These are phyloP conservation scores for Myathropa florea DNA, from an alignment of 2,888 invertebrate species.

Conservation along the genomic window DNA sequence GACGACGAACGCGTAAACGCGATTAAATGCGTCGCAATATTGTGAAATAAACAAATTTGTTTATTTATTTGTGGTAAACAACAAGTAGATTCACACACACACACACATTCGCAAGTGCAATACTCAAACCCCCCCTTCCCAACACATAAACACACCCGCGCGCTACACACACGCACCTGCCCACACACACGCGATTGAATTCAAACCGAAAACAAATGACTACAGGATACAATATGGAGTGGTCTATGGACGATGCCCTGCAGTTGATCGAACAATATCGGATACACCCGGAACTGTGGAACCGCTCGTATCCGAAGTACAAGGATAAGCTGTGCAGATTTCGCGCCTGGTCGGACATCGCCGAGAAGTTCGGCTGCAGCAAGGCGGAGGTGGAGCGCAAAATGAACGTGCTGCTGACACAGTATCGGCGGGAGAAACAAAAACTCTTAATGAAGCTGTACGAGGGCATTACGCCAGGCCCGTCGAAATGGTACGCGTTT, in stretches of 20 bases:
- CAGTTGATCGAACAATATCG: conserved; percentile 80
- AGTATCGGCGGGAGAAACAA: conserved; percentile 79
- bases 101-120: not conserved
- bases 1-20: conserved; percentile 57
- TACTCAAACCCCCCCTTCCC: not conserved
- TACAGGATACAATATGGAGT: conserved; percentile 77
- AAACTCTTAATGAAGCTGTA: conserved; percentile 79
- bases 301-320: conserved; percentile 79
- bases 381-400: conserved; percentile 80
- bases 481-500: conserved; percentile 80
- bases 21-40: conserved; percentile 70
- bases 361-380: conserved; percentile 79
- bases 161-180: not conserved
- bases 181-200: not conserved
- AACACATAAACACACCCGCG: not conserved
- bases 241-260: conserved; percentile 80
- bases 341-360: conserved; percentile 79
- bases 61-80: conserved; percentile 62
- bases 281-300: conserved; percentile 79
- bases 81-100: conserved; percentile 5
- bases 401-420: conserved; percentile 79
- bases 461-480: conserved; percentile 79
- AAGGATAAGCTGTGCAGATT: conserved; percentile 79
- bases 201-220: not conserved
- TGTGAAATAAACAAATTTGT: conserved; percentile 69